phyloP scores from a whole-genome alignment of 2,113 vertebrate species.

The Fukomys damarensis region DNA sequence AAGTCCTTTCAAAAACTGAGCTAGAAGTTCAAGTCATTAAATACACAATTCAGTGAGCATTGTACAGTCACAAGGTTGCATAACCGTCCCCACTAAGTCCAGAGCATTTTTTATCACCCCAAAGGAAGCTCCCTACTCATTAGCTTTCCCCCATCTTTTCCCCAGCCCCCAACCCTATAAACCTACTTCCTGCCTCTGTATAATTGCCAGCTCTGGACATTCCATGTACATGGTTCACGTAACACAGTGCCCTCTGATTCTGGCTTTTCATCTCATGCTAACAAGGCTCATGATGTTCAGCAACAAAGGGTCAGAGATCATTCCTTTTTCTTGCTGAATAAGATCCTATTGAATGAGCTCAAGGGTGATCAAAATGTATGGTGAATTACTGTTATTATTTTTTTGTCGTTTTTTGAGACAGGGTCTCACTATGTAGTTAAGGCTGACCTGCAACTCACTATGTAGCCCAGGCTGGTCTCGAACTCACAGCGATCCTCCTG shows the following conservation, averaged over 20 bases:
- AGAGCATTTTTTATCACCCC: too few relatives aligned
- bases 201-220: neutral
- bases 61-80: neutral
- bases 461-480: too few relatives aligned
- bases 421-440: too few relatives aligned
- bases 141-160: neutral
- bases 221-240: neutral
- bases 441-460: too few relatives aligned
- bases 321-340: neutral
- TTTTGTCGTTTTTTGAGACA: too few relatives aligned
- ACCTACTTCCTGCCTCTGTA: neutral
- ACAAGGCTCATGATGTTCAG: neutral
- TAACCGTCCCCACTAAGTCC: neutral
- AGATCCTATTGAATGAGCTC: too few relatives aligned
- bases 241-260: neutral
- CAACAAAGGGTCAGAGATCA: neutral
- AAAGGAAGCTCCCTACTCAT: neutral
- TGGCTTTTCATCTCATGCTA: neutral
- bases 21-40: neutral
- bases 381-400: neutral
- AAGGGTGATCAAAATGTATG: neutral
- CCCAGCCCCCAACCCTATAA: neutral
- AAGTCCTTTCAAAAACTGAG: neutral
- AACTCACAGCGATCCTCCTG: too few relatives aligned
- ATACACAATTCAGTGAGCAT: neutral